Evolutionary conservation across 2,888 invertebrate genomes (phyloP).

Genomic region (Siphlonurus alternatus): DNA sequence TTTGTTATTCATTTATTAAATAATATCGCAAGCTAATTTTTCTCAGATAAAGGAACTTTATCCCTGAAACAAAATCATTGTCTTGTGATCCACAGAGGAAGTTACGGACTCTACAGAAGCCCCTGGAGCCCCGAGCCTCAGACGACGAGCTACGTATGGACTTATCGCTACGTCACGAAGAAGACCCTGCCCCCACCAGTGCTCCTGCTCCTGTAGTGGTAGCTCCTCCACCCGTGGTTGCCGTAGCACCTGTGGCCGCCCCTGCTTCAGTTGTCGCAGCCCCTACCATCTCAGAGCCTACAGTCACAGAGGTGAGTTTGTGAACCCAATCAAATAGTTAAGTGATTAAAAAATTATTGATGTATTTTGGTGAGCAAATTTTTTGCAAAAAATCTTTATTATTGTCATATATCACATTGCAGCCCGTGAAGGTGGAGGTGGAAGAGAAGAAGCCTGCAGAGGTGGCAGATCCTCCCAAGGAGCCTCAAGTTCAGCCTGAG

Average conservation of each 20-base stretch:
- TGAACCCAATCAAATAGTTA: no score
- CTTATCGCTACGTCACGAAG: not conserved
- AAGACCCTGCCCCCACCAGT: not conserved
- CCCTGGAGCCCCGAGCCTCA: not conserved
- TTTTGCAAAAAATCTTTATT: no score
- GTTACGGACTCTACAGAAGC: not conserved
- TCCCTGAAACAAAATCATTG: no score
- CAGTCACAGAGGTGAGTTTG: not conserved
- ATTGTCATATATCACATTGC: no score
- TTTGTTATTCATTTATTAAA: not conserved
- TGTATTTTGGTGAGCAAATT: no score
- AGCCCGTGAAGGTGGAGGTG: no score
- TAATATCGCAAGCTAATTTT: no score
- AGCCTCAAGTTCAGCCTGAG: not conserved
- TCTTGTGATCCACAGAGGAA: not conserved
- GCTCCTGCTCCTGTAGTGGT: not conserved
- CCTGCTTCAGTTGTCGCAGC: not conserved
- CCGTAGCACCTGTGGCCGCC: not conserved
- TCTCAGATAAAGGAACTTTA: no score
- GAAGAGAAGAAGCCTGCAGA: not conserved
- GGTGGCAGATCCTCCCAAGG: not conserved
- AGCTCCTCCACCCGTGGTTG: not conserved
- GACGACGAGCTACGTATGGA: not conserved
- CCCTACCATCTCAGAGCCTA: not conserved
- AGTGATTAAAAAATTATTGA: no score